Percentiles rank a stretch among this genome's conserved stretches.
phyloP scores from a whole-genome alignment of 2,797 vertebrate species.

The Delichon dasypus region DNA sequence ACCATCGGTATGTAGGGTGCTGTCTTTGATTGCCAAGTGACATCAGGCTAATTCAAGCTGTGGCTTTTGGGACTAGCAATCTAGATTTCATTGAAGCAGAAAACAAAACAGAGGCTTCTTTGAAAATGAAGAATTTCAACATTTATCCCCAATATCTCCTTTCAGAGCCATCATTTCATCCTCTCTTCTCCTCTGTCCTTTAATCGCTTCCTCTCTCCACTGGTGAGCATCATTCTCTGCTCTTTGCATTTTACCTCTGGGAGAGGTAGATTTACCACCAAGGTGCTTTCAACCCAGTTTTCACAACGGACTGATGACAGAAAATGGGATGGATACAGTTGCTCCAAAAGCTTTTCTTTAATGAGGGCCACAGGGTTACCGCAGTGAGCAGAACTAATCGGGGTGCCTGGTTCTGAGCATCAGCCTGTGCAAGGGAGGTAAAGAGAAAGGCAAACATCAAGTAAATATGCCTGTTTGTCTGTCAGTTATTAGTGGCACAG shows the following conservation, averaged over 20 bases:
- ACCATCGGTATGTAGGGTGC: not conserved
- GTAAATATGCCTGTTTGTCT: constrained; percentile 49
- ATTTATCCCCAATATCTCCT: not conserved
- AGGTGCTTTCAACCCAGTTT: constrained; percentile 30
- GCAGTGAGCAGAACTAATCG: constrained; percentile 5
- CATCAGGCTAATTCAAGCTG: not conserved
- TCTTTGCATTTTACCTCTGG: constrained; percentile 44
- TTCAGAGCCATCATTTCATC: not conserved
- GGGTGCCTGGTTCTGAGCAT: not conserved
- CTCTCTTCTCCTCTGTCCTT: not conserved
- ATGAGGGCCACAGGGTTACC: constrained; percentile 26
- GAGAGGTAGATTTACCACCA: constrained; percentile 15
- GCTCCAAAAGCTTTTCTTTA: not conserved
- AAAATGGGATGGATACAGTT: constrained; percentile 16
- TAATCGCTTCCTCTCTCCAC: not conserved
- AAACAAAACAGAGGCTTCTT: constrained; percentile 12
- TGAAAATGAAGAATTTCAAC: not conserved
- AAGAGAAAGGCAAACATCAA: constrained; percentile 26
- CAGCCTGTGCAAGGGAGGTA: not conserved
- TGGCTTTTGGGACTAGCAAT: not conserved
- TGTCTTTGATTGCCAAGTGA: not conserved
- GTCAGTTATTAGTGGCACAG: not conserved
- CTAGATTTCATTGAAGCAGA: constrained; percentile 14
- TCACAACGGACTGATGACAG: not conserved
- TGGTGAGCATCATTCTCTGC: not conserved